Evolutionary conservation across 64 coral and sea anemone species (phyloP), one percentile per base, ranked within the genome.

Genomic region (Montipora cactus): DNA sequence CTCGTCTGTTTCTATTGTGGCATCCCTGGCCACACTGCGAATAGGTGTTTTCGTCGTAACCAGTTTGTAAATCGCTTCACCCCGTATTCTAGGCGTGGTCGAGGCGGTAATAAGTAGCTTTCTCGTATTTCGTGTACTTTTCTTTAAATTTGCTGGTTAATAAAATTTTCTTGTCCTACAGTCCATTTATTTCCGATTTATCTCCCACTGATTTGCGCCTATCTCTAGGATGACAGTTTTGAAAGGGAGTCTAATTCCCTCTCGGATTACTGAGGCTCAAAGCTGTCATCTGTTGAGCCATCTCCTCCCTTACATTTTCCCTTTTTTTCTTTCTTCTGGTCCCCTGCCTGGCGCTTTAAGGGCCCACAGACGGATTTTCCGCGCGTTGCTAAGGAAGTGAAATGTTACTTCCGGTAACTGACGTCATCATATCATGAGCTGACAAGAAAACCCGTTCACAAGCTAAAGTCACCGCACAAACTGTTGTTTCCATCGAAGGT

Each of bases 191-290:
- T 55, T 55, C 8, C 69, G 28, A 37, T 21, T 55, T 55, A 55
- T 55, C 52, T 55, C 52, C 9, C 52, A 0, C 52, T 55, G 28
- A 55, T 55, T 55, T 55, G 52, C 52, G 3, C 52, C 52, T 10
- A 5, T 11, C 23, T 75, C 73, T 44, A 75, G 73, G 73, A 45
- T 75, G 73, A 28, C 73, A 75, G 73, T 75, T 75, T 84, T 84
- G 81, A 84, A 84, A 66, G 81, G 81, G 66, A 67, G 45, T 67
- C 66, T 45, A 22, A 8, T 84, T 84, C 81, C 81, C 45, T 84
- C 10, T 67, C 58, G 58, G 81, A 66, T 67, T 28, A 12, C 58
- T 47, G 81, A 45, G 81, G 81, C 81, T 47, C 57, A 84, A 47
- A 67, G 21, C 66, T 59, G 57, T 47, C 57, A 66, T 67, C 66